Percentiles rank a stretch among this genome's conserved stretches.
These are phyloP conservation scores for Anolis carolinensis DNA, from an alignment of 2,113 vertebrate species.

Conservation along the genomic window DNA sequence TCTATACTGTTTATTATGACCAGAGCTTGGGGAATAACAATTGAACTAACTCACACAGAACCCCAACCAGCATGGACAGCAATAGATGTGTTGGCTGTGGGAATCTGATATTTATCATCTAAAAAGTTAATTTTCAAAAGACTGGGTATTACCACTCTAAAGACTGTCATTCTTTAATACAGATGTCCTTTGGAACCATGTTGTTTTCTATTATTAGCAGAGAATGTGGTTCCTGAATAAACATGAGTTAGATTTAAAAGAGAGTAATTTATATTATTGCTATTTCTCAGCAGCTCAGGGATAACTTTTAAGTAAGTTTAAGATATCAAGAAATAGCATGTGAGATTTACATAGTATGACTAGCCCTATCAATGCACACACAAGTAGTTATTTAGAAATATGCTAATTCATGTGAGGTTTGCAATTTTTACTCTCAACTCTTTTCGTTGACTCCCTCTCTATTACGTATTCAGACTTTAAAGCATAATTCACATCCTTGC, in stretches of 20 bases:
- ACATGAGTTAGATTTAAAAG: background rate
- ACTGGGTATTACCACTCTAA: background rate
- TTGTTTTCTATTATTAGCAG: slow-evolving; percentile 5
- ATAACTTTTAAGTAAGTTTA: background rate
- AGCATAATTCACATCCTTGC: slow-evolving; percentile 39
- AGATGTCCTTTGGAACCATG: background rate
- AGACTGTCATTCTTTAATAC: background rate
- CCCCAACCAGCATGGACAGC: too few species aligned
- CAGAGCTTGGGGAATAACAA: too few species aligned
- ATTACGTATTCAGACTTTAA: background rate
- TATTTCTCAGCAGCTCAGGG: background rate
- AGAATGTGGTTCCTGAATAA: background rate
- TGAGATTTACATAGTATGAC: background rate
- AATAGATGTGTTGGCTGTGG: too few species aligned
- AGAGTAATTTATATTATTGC: background rate
- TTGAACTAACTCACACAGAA: too few species aligned
- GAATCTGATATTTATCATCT: too few species aligned
- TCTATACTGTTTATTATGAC: background rate
- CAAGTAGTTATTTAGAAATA: slow-evolving; percentile 32
- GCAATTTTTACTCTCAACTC: slow-evolving; percentile 20
- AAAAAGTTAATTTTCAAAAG: too few species aligned
- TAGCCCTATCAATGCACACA: background rate
- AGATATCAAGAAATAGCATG: slow-evolving; percentile 5
- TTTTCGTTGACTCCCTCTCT: slow-evolving; percentile 18
- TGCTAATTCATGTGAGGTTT: slow-evolving; percentile 18